Evolutionary conservation across 2,888 invertebrate species (phyloP).

Genomic region (Eugnorisma glareosa): DNA sequence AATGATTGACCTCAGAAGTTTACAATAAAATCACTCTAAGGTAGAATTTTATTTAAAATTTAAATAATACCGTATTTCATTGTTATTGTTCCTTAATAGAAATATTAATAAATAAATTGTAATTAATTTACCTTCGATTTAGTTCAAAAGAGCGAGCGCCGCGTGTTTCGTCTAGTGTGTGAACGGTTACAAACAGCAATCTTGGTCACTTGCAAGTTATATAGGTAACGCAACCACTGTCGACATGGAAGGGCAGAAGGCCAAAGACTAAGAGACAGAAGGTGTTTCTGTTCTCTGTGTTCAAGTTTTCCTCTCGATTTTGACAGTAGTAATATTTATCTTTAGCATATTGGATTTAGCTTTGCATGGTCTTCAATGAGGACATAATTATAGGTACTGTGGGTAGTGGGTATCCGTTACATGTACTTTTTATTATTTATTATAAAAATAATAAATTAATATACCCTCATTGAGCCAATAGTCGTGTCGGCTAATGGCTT

Average conservation of each 20-base stretch:
- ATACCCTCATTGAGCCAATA: too few species aligned
- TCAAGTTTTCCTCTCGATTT: slow-evolving; percentile 16
- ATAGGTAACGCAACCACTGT: slow-evolving; percentile 73
- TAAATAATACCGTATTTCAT: background rate
- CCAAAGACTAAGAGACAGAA: slow-evolving; percentile 71
- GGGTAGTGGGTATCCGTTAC: background rate
- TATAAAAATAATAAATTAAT: background rate
- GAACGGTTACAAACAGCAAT: slow-evolving; percentile 75
- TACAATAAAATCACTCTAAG: background rate
- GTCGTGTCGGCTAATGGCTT: too few species aligned
- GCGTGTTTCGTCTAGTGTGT: slow-evolving; percentile 67
- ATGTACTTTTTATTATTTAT: background rate
- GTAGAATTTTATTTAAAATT: background rate
- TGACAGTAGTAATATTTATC: background rate
- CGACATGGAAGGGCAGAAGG: slow-evolving; percentile 80
- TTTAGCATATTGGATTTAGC: background rate
- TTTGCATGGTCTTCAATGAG: background rate
- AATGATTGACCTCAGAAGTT: slow-evolving; percentile 19
- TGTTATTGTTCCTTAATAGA: slow-evolving; percentile 15
- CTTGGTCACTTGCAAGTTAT: slow-evolving; percentile 75
- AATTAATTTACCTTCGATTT: slow-evolving; percentile 64
- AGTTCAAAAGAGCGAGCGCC: slow-evolving; percentile 64
- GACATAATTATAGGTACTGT: too few species aligned
- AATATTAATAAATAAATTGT: slow-evolving; percentile 47
- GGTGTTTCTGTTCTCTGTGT: slow-evolving; percentile 32